Conservation (phyloP, 2,888 invertebrate genomes). For the Caenorhabditis sp. region DNA sequence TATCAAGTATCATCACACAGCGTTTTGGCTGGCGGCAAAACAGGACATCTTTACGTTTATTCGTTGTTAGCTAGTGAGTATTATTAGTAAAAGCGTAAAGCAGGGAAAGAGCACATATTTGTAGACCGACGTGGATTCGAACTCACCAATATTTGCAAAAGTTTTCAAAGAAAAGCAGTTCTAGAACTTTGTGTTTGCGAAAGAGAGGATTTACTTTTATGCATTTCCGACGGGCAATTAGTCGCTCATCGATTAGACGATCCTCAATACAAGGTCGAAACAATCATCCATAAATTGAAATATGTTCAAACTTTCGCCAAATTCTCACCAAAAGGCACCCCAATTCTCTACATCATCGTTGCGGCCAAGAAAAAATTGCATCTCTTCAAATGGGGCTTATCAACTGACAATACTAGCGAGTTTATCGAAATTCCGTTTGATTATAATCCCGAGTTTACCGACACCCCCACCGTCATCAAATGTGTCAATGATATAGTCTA, state of each 20-base stretch:
- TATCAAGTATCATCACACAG: constrained; percentile 48
- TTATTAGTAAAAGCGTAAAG: not conserved
- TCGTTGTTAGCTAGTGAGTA: constrained; percentile 24
- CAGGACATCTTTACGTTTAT: constrained; percentile 48
- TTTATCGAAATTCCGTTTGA: constrained; percentile 63
- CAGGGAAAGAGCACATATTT: not conserved
- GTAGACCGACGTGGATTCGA: constrained; percentile 41
- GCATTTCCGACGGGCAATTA: constrained; percentile 54
- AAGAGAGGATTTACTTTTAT: constrained; percentile 56
- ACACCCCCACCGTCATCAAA: constrained; percentile 37
- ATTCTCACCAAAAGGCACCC: constrained; percentile 28
- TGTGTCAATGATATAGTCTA: constrained; percentile 39
- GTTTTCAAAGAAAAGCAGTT: constrained; percentile 58
- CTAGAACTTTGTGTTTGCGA: constrained; percentile 57
- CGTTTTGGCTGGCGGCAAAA: constrained; percentile 44
- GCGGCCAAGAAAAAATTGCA: constrained; percentile 54
- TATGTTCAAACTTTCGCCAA: constrained; percentile 38
- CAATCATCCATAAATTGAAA: constrained; percentile 41
- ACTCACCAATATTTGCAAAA: constrained; percentile 31
- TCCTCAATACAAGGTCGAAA: constrained; percentile 32
- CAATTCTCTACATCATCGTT: constrained; percentile 54
- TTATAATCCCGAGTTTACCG: constrained; percentile 31
- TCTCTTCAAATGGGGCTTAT: constrained; percentile 69
- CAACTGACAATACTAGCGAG: constrained; percentile 71
- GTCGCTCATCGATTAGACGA: constrained; percentile 41